Base-by-base conservation (phyloP, 2,113 vertebrate species). In the Pteropus alecto region DNA sequence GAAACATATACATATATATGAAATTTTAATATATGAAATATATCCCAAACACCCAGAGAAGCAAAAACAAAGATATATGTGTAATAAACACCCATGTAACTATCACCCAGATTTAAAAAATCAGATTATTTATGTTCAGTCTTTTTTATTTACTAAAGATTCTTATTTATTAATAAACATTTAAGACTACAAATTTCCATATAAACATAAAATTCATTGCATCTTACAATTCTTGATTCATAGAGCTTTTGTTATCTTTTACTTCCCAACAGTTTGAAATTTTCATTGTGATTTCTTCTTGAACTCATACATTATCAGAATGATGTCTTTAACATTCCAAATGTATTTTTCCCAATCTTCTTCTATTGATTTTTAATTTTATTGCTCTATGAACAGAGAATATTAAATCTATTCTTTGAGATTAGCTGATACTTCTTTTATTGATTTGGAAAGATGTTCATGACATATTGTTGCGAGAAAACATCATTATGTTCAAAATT, bases 401-500 rank as follows among this genome's bases (percentile, higher is more conserved):
- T 86, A 43, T 79, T 91, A 92, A 86, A 86, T 79, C 63, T 90
- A 60, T 63, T 86, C 28, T 86, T 86, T 86, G 43, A 79, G 63
- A 79, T 65, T 67, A 86, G 73, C 41, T 87, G 88, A 54, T 95
- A 46, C 46, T 56, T 91, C 73, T 93, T 91, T 91, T 71, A 86
- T 86, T 14, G 73, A 86, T 91, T 78, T 56, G 28, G 54, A 86
- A 63, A 92, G 81, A 71, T 71, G n/a, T 6, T 79, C 19, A 26
- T 71, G 73, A 86, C 43, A 86, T 86, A 71, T 56, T 63, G 43
- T 54, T 86, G 56, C 54, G 28, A 79, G 28, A 86, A 86, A 86
- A 61, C 7, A 54, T 43, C 79, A 78, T 56, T 91, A 35, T 46
- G 76, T 54, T 88, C 16, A 88, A 63, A 88, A n/a, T 43, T n/a